Conservation (phyloP, 2,888 invertebrate genomes). For the Ophion ellenae region DNA sequence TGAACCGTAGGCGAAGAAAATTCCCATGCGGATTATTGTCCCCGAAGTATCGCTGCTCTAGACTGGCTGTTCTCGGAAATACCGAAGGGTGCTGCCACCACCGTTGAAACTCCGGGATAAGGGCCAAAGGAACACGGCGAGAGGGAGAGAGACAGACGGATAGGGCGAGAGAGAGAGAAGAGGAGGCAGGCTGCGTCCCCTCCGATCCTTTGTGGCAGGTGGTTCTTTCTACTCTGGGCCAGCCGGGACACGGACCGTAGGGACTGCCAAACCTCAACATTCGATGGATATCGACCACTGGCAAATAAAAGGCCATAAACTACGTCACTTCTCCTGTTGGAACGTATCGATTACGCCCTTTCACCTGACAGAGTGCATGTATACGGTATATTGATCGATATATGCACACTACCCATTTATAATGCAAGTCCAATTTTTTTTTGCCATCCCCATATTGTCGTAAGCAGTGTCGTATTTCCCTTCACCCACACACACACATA, state of each 20-base stretch:
- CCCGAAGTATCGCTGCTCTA: not conserved
- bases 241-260: slow-evolving; percentile 75
- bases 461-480: slow-evolving; percentile 21
- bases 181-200: slow-evolving; percentile 74
- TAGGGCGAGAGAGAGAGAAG: slow-evolving; percentile 19
- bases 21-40: not conserved
- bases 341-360: slow-evolving; percentile 17
- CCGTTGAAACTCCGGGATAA: slow-evolving; percentile 32
- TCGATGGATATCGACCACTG: slow-evolving; percentile 39
- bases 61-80: not conserved
- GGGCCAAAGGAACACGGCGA: slow-evolving; percentile 21
- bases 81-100: slow-evolving; percentile 63
- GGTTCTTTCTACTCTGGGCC: slow-evolving; percentile 79
- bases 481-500: not conserved
- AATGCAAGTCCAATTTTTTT: slow-evolving; percentile 34
- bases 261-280: slow-evolving; percentile 73
- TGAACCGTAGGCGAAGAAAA: slow-evolving; percentile 9
- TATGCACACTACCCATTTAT: slow-evolving; percentile 34
- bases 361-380: not conserved
- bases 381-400: slow-evolving; percentile 20
- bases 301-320: slow-evolving; percentile 7
- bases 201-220: slow-evolving; percentile 80
- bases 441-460: slow-evolving; percentile 22
- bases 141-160: not conserved
- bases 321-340: not conserved